Evolutionary conservation across 2,113 vertebrate species (phyloP).

Genomic region (Malaclemys terrapin): DNA sequence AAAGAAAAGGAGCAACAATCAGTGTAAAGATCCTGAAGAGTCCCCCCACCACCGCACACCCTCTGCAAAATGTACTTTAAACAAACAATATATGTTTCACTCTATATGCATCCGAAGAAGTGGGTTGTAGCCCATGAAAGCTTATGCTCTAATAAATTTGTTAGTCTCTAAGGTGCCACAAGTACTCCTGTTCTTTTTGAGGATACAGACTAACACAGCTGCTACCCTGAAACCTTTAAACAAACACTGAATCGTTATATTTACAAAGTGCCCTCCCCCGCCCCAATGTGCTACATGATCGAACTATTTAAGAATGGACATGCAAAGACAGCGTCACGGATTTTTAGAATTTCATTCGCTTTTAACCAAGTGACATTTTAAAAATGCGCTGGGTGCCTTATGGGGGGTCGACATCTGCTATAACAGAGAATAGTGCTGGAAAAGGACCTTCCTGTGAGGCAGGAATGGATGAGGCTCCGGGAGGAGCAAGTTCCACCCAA

Average conservation of each 20-base stretch:
- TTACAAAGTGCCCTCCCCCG: background rate
- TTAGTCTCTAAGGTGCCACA: too few relatives aligned
- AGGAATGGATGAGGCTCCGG: background rate
- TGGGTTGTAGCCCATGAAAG: too few relatives aligned
- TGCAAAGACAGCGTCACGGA: background rate
- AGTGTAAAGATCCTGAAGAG: background rate
- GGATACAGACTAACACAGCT: too few relatives aligned
- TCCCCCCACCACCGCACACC: too few relatives aligned
- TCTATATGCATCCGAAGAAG: too few relatives aligned
- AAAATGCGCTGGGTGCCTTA: background rate
- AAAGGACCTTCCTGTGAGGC: background rate
- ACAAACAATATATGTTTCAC: too few relatives aligned
- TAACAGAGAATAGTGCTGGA: rapidly evolving
- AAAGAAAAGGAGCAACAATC: slow-evolving; percentile 35
- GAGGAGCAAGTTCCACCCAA: background rate
- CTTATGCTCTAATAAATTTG: too few relatives aligned
- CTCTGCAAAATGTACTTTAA: background rate
- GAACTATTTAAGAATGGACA: background rate
- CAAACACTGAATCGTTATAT: background rate
- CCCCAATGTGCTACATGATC: background rate
- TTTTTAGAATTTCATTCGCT: background rate
- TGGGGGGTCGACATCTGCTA: background rate
- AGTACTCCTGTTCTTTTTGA: too few relatives aligned
- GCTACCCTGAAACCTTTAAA: background rate
- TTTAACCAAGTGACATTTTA: background rate